These are phyloP conservation scores for Brotula barbata DNA, from an alignment of 2,797 vertebrate genomes.

Conservation along the genomic window DNA sequence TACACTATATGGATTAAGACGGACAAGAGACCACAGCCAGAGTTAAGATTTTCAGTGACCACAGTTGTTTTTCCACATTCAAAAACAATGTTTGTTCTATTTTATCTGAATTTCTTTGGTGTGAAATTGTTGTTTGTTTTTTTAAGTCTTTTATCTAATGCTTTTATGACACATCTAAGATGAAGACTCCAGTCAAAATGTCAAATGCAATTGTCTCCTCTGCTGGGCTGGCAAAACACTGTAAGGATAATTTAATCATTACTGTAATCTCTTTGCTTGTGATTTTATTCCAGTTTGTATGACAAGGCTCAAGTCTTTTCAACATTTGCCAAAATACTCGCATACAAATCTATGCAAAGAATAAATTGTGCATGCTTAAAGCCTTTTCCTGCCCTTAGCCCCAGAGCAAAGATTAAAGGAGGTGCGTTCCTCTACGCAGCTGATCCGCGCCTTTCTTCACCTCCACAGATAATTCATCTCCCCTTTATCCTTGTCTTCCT, in stretches of 20 bases:
- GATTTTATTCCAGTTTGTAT: not conserved
- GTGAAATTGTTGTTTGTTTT: not conserved
- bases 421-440: constrained; percentile 32
- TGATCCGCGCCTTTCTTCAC: constrained; percentile 58
- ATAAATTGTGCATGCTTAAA: constrained; percentile 22
- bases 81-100: not conserved
- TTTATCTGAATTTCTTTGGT: not conserved
- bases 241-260: not conserved
- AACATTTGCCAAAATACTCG: constrained; percentile 1
- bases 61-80: not conserved
- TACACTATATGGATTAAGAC: too few species aligned
- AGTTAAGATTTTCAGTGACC: too few species aligned
- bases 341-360: not conserved
- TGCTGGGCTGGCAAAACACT: not conserved
- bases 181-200: not conserved
- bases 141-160: not conserved
- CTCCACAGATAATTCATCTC: constrained; percentile 63
- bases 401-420: constrained; percentile 3
- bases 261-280: not conserved
- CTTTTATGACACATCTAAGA: not conserved
- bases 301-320: not conserved
- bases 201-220: not conserved
- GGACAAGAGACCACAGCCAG: too few species aligned
- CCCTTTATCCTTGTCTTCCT: constrained; percentile 58
- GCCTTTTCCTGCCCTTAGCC: not conserved